A percentile compares a stretch with the other conserved stretches of the same genome.
phyloP scores from a whole-genome alignment of 1,140 invertebrate species.

The Calliopsis andreniformis region DNA sequence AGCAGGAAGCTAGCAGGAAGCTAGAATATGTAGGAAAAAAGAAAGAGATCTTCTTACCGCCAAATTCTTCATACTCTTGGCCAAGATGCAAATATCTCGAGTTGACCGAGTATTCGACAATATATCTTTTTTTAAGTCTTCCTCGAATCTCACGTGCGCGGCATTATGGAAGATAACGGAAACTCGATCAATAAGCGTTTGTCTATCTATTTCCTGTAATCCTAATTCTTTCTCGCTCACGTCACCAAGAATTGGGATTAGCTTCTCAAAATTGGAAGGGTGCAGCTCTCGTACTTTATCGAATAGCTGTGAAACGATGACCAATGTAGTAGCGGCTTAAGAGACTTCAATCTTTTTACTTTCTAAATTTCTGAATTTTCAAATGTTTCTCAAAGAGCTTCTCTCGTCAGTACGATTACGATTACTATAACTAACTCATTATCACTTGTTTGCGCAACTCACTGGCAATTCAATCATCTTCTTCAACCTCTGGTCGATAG shows the following conservation, averaged over 20 bases:
- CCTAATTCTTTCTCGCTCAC: conserved; percentile 85
- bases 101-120: conserved; percentile 86
- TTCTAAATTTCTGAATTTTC: too few species aligned
- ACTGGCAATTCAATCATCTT: conserved; percentile 81
- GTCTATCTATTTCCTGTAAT: conserved; percentile 81
- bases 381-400: too few species aligned
- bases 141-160: conserved; percentile 96
- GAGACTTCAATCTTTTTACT: too few species aligned
- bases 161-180: conserved; percentile 96
- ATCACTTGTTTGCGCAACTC: conserved; percentile 55
- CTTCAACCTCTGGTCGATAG: conserved; percentile 83
- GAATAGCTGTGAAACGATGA: conserved; percentile 73
- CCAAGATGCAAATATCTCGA: conserved; percentile 85
- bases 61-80: conserved; percentile 85
- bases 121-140: conserved; percentile 87
- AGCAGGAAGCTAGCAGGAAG: background rate
- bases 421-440: background rate
- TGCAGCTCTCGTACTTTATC: conserved; percentile 77
- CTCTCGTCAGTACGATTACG: too few species aligned
- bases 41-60: conserved; percentile 79
- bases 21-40: too few species aligned
- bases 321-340: background rate
- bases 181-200: conserved; percentile 86
- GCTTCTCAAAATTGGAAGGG: conserved; percentile 84
- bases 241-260: conserved; percentile 91